These are phyloP conservation scores for Pectinophora gossypiella DNA, from an alignment of 1,140 invertebrate genomes.

Conservation along the genomic window DNA sequence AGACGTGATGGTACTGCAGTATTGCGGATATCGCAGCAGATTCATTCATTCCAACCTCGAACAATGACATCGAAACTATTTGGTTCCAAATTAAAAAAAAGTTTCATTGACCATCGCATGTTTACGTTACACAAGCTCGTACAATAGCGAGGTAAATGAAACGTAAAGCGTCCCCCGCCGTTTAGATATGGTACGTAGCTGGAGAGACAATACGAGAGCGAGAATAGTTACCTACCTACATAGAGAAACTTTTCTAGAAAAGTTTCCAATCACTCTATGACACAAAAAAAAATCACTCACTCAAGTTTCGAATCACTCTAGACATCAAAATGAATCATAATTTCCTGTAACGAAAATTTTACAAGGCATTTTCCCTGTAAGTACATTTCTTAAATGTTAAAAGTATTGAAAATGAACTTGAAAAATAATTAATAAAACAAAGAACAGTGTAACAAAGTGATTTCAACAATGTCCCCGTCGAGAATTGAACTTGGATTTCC, in stretches of 20 bases:
- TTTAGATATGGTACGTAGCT: conserved; percentile 22
- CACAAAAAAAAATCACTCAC: not conserved
- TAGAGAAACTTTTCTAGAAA: no score
- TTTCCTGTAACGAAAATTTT: no score
- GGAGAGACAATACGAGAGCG: no score
- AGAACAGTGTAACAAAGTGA: no score
- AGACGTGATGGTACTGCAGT: not conserved
- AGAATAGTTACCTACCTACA: no score
- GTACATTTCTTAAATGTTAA: no score
- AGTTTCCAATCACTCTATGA: not conserved
- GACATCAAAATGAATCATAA: not conserved
- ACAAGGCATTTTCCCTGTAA: no score
- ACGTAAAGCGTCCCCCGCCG: conserved; percentile 53
- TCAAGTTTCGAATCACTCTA: not conserved
- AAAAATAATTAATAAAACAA: no score
- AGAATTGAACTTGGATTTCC: no score
- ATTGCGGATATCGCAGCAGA: conserved; percentile 15
- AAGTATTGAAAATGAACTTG: no score
- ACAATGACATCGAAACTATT: conserved; percentile 26
- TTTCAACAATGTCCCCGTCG: no score
- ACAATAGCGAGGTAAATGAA: conserved; percentile 60
- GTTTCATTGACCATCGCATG: conserved; percentile 49
- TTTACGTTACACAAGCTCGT: conserved; percentile 60
- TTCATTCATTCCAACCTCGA: conserved; percentile 34
- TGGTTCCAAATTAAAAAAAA: conserved; percentile 8